Base-by-base conservation (phyloP, 2,113 vertebrate genomes). In the Trematocara macrostoma region DNA sequence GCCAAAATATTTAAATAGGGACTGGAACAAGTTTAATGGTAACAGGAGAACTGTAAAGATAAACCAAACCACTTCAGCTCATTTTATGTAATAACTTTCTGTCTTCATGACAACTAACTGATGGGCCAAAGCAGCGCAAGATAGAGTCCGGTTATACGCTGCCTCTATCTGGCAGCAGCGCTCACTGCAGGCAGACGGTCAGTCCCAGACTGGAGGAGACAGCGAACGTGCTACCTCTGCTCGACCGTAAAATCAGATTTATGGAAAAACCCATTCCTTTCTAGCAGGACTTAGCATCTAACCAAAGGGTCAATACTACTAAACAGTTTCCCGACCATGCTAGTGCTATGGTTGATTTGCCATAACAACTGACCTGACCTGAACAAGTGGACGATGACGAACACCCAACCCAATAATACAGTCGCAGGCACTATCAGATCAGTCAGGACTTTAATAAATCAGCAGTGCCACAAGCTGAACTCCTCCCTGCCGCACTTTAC, bases 361-460 rank as follows among this genome's bases (percentile, higher is more conserved):
- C 11, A 0, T 11, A 38, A 20, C n/a, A 40, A 5, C 11, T 67
- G 1, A 40, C n/a, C 4, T 8, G 18, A 67, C 18, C 35, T 67
- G 35, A 40, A 40, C 35, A 67, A 67, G 64, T 26, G 67, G 0
- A 45, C 1, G 0, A 71, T 26, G 67, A 45, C 2, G 5, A 71
- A 71, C 67, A 16, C 38, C 64, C 40, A 71, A 71, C 40, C 67
- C 12, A 45, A 26, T 45, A 45, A 26, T 1, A 15, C 20, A 71
- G 31, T 64, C 0, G 10, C 31, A n/a, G 20, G 2, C 16, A 38
- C 34, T 2, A 45, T 45, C 20, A 71, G 40, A 40, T 40, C 35
- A 69, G n/a, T 14, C 61, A 40, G 35, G 35, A 47, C 40, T 71
- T 71, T 11, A 16, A 71, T 47, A 45, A 45, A 15, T 71, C 67